A percentile compares a stretch with the other conserved stretches of the same genome.
Conservation (phyloP, 2,888 invertebrate species). For the Machimus rusticus region DNA sequence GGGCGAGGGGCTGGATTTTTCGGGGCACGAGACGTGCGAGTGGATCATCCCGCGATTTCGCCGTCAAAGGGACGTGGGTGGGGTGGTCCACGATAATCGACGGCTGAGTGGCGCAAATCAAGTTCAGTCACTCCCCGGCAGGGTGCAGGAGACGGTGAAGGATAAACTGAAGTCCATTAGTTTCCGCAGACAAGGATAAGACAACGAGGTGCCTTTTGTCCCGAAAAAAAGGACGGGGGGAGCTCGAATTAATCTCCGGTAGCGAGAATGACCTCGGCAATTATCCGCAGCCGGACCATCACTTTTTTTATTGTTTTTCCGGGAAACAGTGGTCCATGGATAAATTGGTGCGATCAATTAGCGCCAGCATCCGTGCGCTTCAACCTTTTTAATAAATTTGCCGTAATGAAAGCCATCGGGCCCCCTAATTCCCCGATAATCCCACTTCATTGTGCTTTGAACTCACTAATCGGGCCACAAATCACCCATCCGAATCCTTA, state of each 20-base stretch:
- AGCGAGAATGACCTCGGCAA: neutral
- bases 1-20: too few species aligned
- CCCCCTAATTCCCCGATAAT: constrained; percentile 25
- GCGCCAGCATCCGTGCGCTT: neutral
- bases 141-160: neutral
- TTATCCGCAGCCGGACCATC: constrained; percentile 15
- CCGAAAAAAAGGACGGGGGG: neutral
- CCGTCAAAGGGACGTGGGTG: neutral
- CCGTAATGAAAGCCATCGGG: constrained; percentile 27
- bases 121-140: neutral
- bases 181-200: neutral
- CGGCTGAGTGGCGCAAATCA: neutral
- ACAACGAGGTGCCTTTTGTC: neutral
- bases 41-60: neutral
- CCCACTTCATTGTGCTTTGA: constrained; percentile 31
- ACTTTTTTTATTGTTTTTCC: constrained; percentile 2
- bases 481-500: constrained; percentile 42
- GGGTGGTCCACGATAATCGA: neutral
- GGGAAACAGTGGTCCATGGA: neutral
- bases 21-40: neutral
- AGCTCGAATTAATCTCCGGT: neutral
- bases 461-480: constrained; percentile 42
- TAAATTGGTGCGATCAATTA: constrained; percentile 35
- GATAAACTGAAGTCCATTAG: neutral
- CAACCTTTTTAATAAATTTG: constrained; percentile 28